phyloP scores from a whole-genome alignment of 2,888 invertebrate genomes.

The Rhagium mordax region DNA sequence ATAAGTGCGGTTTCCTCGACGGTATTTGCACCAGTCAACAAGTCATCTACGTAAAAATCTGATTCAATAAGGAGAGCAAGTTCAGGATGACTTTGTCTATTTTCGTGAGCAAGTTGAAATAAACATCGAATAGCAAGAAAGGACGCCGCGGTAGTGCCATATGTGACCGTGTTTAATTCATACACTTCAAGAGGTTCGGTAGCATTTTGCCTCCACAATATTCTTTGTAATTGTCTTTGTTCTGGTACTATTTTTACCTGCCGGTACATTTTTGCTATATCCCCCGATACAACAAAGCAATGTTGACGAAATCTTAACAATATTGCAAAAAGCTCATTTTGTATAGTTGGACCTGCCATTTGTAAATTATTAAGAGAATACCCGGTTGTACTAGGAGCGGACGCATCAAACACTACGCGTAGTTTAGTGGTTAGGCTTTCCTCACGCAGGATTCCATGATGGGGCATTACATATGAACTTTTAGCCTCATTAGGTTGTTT shows the following conservation, averaged over 20 bases:
- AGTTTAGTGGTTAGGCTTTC: background rate
- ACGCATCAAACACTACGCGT: background rate
- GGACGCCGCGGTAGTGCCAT: constrained; percentile 1
- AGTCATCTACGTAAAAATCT: constrained; percentile 24
- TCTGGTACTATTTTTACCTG: background rate
- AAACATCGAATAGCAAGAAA: constrained; percentile 25
- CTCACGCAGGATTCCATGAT: constrained; percentile 32
- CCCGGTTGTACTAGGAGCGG: background rate
- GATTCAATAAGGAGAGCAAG: background rate
- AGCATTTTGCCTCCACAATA: background rate
- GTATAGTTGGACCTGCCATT: background rate
- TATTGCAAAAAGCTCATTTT: background rate
- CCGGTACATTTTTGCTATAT: background rate
- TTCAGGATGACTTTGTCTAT: background rate
- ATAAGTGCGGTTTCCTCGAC: background rate
- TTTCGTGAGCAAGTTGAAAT: constrained; percentile 9
- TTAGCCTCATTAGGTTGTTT: background rate
- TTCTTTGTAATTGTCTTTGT: background rate
- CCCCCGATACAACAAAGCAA: background rate
- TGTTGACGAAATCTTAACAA: background rate
- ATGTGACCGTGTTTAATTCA: constrained; percentile 3
- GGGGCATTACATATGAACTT: constrained; percentile 35
- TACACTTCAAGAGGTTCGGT: background rate
- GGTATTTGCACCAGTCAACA: constrained; percentile 4
- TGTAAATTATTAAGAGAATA: background rate